Evolutionary conservation across 1,140 invertebrate genomes (phyloP).

Genomic region (Dreissena polymorpha): DNA sequence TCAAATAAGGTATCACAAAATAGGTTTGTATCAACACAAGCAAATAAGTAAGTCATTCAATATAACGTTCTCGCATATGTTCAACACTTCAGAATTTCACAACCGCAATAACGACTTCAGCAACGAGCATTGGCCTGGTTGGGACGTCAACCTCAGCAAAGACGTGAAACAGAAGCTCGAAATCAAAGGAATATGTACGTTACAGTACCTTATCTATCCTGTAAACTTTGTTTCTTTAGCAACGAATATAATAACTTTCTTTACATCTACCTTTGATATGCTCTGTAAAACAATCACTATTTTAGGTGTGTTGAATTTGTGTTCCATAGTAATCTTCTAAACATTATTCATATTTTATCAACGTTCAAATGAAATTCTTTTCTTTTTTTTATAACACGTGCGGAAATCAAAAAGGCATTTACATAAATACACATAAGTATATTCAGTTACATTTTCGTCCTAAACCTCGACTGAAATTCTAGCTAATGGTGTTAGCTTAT

Average conservation of each 20-base stretch:
- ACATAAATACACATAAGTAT: neutral
- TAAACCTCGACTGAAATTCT: neutral
- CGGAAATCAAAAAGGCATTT: neutral
- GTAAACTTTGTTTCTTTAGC: no score
- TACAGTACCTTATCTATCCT: neutral
- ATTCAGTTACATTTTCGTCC: neutral
- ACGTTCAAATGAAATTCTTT: no score
- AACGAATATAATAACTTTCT: no score
- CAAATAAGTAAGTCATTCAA: neutral
- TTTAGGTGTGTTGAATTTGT: no score
- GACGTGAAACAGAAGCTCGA: conserved; percentile 5
- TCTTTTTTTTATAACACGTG: neutral
- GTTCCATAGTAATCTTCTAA: no score
- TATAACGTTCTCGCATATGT: neutral
- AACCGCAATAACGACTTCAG: conserved; percentile 19
- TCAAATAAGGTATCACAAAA: neutral
- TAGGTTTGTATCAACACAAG: neutral
- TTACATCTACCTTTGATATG: no score
- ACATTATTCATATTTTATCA: no score
- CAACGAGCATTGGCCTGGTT: conserved; percentile 45
- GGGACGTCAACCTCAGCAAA: conserved; percentile 36
- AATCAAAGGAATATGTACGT: conserved; percentile 30
- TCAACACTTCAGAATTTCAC: conserved; percentile 28
- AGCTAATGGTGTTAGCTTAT: neutral
- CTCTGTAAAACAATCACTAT: no score